phyloP scores from a whole-genome alignment of 2,113 vertebrate genomes.

The Thryonomys swinderianus region DNA sequence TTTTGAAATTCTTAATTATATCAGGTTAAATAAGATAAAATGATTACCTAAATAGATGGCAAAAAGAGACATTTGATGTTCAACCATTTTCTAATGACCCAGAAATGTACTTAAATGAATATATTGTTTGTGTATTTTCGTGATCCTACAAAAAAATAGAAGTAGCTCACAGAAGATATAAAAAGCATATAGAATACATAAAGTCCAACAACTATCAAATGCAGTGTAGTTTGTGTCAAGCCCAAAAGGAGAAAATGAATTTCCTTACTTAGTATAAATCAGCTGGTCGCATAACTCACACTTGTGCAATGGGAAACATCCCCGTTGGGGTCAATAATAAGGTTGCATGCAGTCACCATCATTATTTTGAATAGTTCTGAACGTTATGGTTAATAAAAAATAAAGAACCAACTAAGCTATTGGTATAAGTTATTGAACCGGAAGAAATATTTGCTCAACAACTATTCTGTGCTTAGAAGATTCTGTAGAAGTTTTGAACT shows the following conservation, averaged over 20 bases:
- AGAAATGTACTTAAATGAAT: not conserved
- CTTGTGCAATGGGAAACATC: not conserved
- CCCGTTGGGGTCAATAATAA: not conserved
- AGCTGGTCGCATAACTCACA: not conserved
- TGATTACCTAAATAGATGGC: not conserved
- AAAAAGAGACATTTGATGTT: not conserved
- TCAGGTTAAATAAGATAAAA: not conserved
- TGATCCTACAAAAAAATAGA: not conserved
- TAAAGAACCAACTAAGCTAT: not conserved
- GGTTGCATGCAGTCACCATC: no score
- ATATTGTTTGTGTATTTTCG: not conserved
- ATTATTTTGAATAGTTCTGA: not conserved
- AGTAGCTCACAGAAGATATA: not conserved
- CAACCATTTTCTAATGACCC: not conserved
- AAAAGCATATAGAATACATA: not conserved
- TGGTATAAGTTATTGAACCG: not conserved
- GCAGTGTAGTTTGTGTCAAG: not conserved
- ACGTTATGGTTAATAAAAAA: not conserved
- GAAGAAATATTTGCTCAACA: not conserved
- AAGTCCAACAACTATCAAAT: not conserved
- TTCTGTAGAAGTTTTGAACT: slow-evolving; percentile 1
- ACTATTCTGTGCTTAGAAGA: not conserved
- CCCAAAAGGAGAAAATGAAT: not conserved
- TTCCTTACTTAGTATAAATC: not conserved
- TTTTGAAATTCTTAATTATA: not conserved